A percentile compares a stretch with the other conserved stretches of the same genome.
phyloP scores from a whole-genome alignment of 2,113 vertebrate genomes.

The Bothrops jararaca region DNA sequence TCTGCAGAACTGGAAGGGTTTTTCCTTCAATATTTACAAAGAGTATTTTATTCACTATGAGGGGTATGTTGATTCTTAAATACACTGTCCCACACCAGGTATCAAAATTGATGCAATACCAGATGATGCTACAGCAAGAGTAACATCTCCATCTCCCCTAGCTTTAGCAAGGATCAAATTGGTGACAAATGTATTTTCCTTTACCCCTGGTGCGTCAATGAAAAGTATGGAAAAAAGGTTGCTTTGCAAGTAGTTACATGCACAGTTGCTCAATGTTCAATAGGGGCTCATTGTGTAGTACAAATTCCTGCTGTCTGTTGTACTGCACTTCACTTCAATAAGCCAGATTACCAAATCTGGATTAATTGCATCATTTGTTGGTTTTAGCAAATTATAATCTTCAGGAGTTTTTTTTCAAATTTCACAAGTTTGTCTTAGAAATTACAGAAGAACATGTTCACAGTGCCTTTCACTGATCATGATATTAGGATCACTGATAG shows the following conservation, averaged over 20 bases:
- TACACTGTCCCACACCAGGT: neutral
- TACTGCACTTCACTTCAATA: neutral
- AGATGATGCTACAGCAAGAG: neutral
- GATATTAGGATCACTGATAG: neutral
- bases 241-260: neutral
- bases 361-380: neutral
- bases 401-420: neutral
- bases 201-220: neutral
- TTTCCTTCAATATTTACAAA: neutral
- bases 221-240: neutral
- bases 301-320: neutral
- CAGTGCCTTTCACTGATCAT: neutral
- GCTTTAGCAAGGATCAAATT: neutral
- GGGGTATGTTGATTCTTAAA: too few relatives aligned
- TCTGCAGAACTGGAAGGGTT: neutral
- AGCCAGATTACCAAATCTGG: neutral
- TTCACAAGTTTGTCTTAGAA: neutral
- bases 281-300: neutral
- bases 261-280: neutral
- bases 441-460: neutral
- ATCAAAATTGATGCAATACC: neutral
- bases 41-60: neutral
- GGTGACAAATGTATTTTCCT: neutral
- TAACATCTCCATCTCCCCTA: neutral
- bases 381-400: neutral